Base-by-base conservation (phyloP, 2,113 vertebrate genomes). In the Vulpes lagopus region DNA sequence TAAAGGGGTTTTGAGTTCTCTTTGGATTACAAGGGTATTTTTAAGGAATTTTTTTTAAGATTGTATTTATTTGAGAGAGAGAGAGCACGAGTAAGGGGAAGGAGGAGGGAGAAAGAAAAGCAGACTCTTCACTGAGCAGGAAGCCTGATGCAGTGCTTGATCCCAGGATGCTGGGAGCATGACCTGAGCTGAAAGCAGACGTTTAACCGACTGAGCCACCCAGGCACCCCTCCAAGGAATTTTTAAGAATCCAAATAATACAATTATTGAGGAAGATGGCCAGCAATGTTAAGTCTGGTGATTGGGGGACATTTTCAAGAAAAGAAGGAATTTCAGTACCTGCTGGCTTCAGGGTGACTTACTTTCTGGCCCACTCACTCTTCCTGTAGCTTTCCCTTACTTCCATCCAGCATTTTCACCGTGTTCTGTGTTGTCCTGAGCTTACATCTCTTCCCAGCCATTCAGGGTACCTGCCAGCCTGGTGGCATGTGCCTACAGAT, bases 1-100 rank as follows among this genome's bases (percentile, higher is more conserved):
- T 59, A 80, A 3, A 49, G 30, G 19, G 43, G 6, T 3, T 88
- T 96, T 59, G 67, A 82, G 30, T 78, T 82, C 74, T 69, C 59
- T 87, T 94, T 79, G 84, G 8, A 78, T 92, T 82, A 27, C 53
- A 82, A 79, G 17, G 4, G 16, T 14, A 86, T 88, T 95, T 88
- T n/a, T 25, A 81, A 95, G 64, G 38, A 60, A 67, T 89, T 60
- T 65, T 12, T 0, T 65, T 69, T 35, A 10, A 59, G 65, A 69
- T 69, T 69, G 19, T 69, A 69, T 25, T 64, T 69, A 35, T 69
- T 69, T 35, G 65, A 67, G 67, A 69, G 32, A 69, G 32, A 35
- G 32, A 69, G 65, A 69, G 17, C 67, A 69, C 17, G 20, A 35
- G 16, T 17, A 5, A 17, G 16, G 3, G 32, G 67, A 8, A 69